Evolutionary conservation across 2,797 vertebrate genomes (phyloP), one percentile per base, ranked within the genome.

Genomic region (Pseudochromis fuscus): DNA sequence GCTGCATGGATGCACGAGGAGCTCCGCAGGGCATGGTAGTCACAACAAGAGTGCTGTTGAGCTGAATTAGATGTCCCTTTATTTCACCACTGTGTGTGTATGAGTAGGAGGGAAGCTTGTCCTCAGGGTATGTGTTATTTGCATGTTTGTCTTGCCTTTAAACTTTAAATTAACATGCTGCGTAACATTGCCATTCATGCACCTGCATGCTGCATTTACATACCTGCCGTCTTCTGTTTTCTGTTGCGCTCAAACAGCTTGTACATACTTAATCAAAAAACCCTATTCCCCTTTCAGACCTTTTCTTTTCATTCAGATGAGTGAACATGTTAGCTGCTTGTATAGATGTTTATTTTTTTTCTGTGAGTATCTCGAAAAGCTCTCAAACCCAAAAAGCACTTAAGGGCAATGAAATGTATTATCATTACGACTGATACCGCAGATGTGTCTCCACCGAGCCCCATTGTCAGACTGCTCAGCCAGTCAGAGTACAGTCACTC

Each of bases 31-130:
- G 82, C 75, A 71, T 56, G 52, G n/a, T 3, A 12, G 56, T 66
- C 81, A 84, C 65, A 68, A 42, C 67, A 38, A 80, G 72, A 64
- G 62, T 50, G 63, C 49, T 76, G 60, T 57, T 63, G 63, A 77
- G 68, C 67, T 53, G 37, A 71, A 79, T 82, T 60, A 63, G 62
- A 69, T 56, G 51, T 72, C 56, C 3, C 68, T 70, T 72, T 51
- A 72, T 75, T 81, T 64, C 53, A 74, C 58, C 38, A 61, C 63
- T 15, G 18, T 68, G 48, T 58, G 12, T n/a, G 56, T 61, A 4
- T 33, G 55, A 59, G 40, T 70, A 37, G 27, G 50, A 18, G 38
- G 33, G 21, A 11, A 8, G 31, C 37, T 46, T 49, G 48, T 59
- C 61, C 58, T 61, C 1, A 28, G 8, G 25, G 38, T 58, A 19